These are phyloP conservation scores for Lepidurus apus DNA, from an alignment of 1,140 invertebrate species.

Conservation along the genomic window DNA sequence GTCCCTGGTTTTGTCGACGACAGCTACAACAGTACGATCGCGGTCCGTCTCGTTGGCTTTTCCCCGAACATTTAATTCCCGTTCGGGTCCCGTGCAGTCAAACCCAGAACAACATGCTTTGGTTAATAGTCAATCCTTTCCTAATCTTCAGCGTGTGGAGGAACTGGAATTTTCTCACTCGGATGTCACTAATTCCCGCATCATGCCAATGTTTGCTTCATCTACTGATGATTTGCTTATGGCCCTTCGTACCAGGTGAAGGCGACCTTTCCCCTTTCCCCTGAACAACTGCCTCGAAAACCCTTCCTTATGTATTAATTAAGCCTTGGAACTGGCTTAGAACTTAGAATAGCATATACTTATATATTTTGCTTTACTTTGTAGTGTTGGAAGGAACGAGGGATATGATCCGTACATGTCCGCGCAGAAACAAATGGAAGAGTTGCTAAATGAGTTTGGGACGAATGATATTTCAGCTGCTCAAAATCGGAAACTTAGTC, in stretches of 20 bases:
- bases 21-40: neutral
- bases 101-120: neutral
- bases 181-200: neutral
- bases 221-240: neutral
- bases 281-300: neutral
- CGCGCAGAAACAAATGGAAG: slow-evolving; percentile 35
- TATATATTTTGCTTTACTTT: neutral
- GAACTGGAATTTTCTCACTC: neutral
- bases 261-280: neutral
- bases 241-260: slow-evolving; percentile 1
- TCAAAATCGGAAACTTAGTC: neutral
- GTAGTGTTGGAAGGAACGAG: slow-evolving; percentile 26
- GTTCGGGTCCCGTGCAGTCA: neutral
- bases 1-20: neutral
- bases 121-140: neutral
- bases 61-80: neutral
- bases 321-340: neutral
- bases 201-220: neutral
- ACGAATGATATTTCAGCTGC: neutral
- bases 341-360: neutral
- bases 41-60: neutral
- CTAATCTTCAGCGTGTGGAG: neutral
- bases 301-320: neutral
- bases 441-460: slow-evolving; percentile 30
- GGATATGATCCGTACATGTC: slow-evolving; percentile 35